phyloP scores from a whole-genome alignment of 2,888 invertebrate species.

The Limenitis camilla region DNA sequence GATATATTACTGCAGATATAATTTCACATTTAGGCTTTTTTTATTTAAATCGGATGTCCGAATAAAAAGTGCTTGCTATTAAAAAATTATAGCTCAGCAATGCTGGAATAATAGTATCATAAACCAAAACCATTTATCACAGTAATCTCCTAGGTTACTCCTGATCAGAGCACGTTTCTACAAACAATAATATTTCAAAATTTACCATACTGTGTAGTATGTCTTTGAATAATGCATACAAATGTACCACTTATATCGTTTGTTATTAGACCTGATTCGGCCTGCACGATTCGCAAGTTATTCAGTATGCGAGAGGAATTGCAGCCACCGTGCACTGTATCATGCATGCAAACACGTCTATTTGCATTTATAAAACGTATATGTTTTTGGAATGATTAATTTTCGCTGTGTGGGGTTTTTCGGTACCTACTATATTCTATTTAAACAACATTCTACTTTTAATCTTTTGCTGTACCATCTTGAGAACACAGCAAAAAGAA shows the following conservation, averaged over 20 bases:
- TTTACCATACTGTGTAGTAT: neutral
- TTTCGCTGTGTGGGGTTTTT: constrained; percentile 1
- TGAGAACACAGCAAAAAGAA: too few species aligned
- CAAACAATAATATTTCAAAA: constrained; percentile 16
- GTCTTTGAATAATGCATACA: constrained; percentile 8
- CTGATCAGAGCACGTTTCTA: constrained; percentile 8
- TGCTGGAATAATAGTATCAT: neutral
- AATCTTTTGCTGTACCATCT: too few species aligned
- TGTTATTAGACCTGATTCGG: constrained; percentile 5
- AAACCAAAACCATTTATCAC: neutral
- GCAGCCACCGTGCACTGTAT: constrained; percentile 24
- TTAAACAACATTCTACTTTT: too few species aligned
- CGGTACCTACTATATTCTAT: too few species aligned
- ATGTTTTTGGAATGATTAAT: constrained; percentile 11
- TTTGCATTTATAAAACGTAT: constrained; percentile 19
- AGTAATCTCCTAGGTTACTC: neutral
- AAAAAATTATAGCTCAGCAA: too few species aligned
- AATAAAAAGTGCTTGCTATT: too few species aligned
- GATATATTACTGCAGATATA: too few species aligned
- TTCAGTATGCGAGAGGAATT: constrained; percentile 30
- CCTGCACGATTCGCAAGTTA: constrained; percentile 19
- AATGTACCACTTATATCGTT: constrained; percentile 13
- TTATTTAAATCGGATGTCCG: too few species aligned
- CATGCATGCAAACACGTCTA: constrained; percentile 26
- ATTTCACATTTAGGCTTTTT: too few species aligned